Base-by-base conservation (phyloP, 2,888 invertebrate species). In the Elaeidobius kamerunicus region DNA sequence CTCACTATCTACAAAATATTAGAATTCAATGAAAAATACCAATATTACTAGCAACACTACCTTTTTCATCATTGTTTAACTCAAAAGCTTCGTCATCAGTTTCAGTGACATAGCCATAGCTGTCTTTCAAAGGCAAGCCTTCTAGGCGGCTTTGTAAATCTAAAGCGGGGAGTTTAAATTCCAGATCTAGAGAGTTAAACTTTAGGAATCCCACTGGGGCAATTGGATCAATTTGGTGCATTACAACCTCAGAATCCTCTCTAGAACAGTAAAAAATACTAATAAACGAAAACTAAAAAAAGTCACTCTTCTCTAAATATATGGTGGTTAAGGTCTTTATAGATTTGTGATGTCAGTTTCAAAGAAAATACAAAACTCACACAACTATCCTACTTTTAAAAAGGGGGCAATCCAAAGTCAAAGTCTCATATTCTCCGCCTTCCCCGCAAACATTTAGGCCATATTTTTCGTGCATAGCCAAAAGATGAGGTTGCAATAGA, bases 401-500 rank as follows among this genome's bases (percentile, higher is more conserved):
- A 56, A 99, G 78, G 4, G 98, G 97, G 74, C 98, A 98, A 78
- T 99, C 96, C 56, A 97, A 77, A 5, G 96, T 96, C 71, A 99
- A 91, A 20, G 97, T 94, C 77, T 99, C 99, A 71, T 96, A 99
- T 75, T 99, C 99, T 45, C 99, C 99, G 39, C 99, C 99, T 77
- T 99, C 99, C 15, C 99, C 99, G 75, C 96, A 97, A 34, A 96
- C 85, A 76, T 95, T 93, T 59, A 95, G 78, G 45, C 94, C 95
- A 75, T 91, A 99, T 74, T 95, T 92, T 70, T 91, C 87, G 68
- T 90, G 86, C 87, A 97, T 90, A 72, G 86, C 80, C 61, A 87
- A 72, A 67, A 99, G 81, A 73, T 95, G 91, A 11, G 91, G 84
- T 68, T 91, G 88, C 70, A 98, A 85, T 64, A 94, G 86, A 61